Base-by-base conservation (phyloP, 2,888 invertebrate species). In the Pecten maximus region DNA sequence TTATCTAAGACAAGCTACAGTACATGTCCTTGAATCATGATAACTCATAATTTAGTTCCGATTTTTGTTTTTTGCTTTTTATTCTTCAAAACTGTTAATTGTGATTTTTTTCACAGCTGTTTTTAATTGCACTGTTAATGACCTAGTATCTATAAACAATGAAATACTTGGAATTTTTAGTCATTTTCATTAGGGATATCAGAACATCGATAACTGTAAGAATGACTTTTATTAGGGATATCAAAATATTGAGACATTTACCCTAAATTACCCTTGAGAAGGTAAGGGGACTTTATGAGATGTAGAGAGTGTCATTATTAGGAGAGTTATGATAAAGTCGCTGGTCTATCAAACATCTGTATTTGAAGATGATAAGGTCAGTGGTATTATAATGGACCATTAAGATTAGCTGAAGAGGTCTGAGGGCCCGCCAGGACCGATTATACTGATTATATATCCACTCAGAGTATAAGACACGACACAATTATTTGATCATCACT, bases 271-370 rank as follows among this genome's bases (percentile, higher is more conserved):
- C 74, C 10, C 74, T 74, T 3, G 2, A 23, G 74, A 60, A n/a
- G n/a, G n/a, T n/a, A 60, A 0, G 60, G 23, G 23, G 23, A 23
- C 60, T 60, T 1, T 2, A 60, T n/a, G 6, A n/a, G n/a, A 60
- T 60, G 28, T 28, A 74, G 35, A 74, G 74, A 23, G 74, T 74
- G 74, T 54, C 54, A 74, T 74, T 60, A 60, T 60, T 74, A 74
- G 35, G 15, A 35, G 6, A 15, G 74, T 74, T 28, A 74, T 35
- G 74, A 35, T 74, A 74, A 74, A 28, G 35, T 74, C 74, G 2
- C 10, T 35, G 60, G 60, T 60, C n/a, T 60, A 44, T 44, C 44
- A 44, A 23, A 28, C 60, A 60, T 60, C 28, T 10, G n/a, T 60
- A 28, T 74, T 35, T 74, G 74, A 6, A 74, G 6, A 28, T 74